These are phyloP conservation scores for Polia nebulosa DNA, from an alignment of 2,888 invertebrate species.

Conservation along the genomic window DNA sequence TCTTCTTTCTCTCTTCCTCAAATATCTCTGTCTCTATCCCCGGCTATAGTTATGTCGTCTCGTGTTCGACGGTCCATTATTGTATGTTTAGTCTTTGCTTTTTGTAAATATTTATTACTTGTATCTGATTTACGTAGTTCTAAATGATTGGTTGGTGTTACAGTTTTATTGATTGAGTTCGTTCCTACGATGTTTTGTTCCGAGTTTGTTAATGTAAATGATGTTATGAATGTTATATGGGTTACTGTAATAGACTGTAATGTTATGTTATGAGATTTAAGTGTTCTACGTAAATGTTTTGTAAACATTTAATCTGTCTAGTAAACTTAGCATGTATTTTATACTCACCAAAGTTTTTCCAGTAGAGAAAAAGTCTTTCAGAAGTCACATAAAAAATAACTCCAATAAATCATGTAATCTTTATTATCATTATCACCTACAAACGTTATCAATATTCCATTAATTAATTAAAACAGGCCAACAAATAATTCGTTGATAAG, in stretches of 20 bases:
- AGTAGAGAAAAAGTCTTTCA: too few species aligned
- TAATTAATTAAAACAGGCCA: slow-evolving; percentile 37
- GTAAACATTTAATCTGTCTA: background rate
- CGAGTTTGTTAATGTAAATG: slow-evolving; percentile 28
- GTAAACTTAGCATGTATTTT: background rate
- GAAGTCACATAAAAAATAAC: background rate
- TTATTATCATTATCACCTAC: background rate
- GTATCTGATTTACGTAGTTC: slow-evolving; percentile 65
- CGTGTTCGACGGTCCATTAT: slow-evolving; percentile 83
- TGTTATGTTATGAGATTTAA: background rate
- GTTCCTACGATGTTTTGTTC: slow-evolving; percentile 17
- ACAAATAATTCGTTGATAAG: slow-evolving; percentile 52
- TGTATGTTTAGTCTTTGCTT: slow-evolving; percentile 79
- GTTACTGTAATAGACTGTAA: slow-evolving; percentile 5
- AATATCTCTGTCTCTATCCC: slow-evolving; percentile 67
- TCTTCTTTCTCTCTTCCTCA: slow-evolving; percentile 66
- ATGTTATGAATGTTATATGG: slow-evolving; percentile 10
- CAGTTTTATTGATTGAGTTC: slow-evolving; percentile 51
- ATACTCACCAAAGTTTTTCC: too few species aligned
- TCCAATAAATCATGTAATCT: background rate
- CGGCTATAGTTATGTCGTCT: slow-evolving; percentile 72
- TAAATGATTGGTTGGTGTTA: slow-evolving; percentile 58
- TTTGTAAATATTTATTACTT: slow-evolving; percentile 76
- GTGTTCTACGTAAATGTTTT: background rate
- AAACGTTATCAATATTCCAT: slow-evolving; percentile 26